Percentiles rank a stretch among this genome's conserved stretches.
Evolutionary conservation across 2,113 vertebrate species (phyloP).

Genomic region (Heterochromis multidens): DNA sequence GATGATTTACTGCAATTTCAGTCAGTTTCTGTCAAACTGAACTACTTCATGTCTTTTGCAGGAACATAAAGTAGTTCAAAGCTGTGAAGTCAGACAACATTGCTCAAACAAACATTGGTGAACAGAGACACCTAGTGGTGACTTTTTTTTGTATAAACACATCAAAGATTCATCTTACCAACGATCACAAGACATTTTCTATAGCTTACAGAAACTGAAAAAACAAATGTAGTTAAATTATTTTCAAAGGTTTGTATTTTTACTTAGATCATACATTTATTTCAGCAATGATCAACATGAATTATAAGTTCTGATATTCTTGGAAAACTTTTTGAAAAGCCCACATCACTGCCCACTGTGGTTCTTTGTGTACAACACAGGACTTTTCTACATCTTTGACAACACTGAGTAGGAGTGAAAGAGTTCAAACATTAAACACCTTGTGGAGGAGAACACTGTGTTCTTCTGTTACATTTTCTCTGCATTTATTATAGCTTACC

Average conservation of each 20-base stretch:
- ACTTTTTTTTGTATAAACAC: not conserved
- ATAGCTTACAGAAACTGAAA: not conserved
- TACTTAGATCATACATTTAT: not conserved
- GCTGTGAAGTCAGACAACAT: not conserved
- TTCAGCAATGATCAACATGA: not conserved
- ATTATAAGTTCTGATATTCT: not conserved
- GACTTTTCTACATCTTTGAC: slow-evolving; percentile 12
- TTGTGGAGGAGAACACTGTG: slow-evolving; percentile 39
- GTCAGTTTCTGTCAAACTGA: slow-evolving; percentile 1
- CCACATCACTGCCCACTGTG: not conserved
- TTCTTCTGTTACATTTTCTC: slow-evolving; percentile 37
- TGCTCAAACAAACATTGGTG: slow-evolving; percentile 9
- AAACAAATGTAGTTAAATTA: not conserved
- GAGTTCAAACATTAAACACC: slow-evolving; percentile 18
- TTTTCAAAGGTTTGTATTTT: not conserved
- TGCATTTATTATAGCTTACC: slow-evolving; percentile 19
- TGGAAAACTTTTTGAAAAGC: not conserved
- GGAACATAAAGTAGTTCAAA: not conserved
- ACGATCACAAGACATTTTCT: not conserved
- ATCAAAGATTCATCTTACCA: not conserved
- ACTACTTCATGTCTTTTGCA: not conserved
- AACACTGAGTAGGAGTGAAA: slow-evolving; percentile 39
- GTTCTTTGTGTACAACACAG: not conserved
- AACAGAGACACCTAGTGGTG: slow-evolving; percentile 63
- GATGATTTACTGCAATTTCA: slow-evolving; percentile 3